Base-by-base conservation (phyloP, 2,797 vertebrate species). In the Sebastes taczanowskii region DNA sequence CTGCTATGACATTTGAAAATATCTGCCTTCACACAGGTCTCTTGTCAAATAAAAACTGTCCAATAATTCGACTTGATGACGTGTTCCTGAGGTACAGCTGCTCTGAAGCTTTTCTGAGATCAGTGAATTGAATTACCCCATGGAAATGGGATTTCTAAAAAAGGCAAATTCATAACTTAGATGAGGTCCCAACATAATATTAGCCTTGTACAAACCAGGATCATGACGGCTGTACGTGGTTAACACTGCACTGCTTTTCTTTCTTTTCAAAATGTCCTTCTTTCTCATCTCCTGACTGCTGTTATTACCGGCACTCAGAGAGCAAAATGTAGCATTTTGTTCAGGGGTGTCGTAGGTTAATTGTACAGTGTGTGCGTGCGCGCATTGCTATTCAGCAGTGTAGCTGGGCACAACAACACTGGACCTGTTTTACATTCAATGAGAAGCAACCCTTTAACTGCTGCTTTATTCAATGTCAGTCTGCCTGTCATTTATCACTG, bases 371-470 rank as follows among this genome's bases (percentile, higher is more conserved):
- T 32, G 56, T 59, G 60, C 46, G 18, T 22, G 20, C 22, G n/a
- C 20, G 63, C 59, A 46, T 84, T 76, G 22, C 25, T 74, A 55
- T 88, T 75, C 42, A 69, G 71, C 32, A 30, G 73, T 22, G 10
- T n/a, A 38, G 35, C 23, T 42, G 46, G 25, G 35, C 4, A 1
- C 10, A 76, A 56, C 38, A 55, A 2, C 42, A 53, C 56, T 66
- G 71, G 34, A 62, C 35, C 77, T 78, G 53, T 64, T 88, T 90
- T 76, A 68, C 55, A 87, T 87, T 86, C 80, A 80, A 70, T 34
- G 22, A 69, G 77, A 72, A 56, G 38, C 56, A 7, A 46, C 30
- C 74, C 53, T 67, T 77, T 70, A 71, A 74, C 63, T 68, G 78
- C 79, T 74, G 58, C 64, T 83, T 79, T 73, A 76, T 74, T 90